Evolutionary conservation across 2,113 vertebrate genomes (phyloP).

Genomic region (Gambusia holbrooki): DNA sequence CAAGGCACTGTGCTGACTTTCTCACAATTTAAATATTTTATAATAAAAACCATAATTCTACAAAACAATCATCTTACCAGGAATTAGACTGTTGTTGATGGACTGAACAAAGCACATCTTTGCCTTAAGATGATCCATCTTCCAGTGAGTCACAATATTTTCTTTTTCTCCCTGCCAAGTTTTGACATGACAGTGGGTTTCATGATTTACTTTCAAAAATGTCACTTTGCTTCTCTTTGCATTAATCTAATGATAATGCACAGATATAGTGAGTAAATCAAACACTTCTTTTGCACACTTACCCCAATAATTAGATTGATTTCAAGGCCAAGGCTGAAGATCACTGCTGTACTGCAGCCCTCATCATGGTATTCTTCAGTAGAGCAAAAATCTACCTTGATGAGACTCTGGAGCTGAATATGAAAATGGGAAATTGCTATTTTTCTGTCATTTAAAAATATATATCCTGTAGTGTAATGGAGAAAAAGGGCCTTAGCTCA

Average conservation of each 20-base stretch:
- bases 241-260: background rate
- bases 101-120: conserved; percentile 76
- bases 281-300: conserved; percentile 37
- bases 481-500: conserved; percentile 45
- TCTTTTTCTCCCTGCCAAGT: conserved; percentile 82
- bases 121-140: conserved; percentile 70
- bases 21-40: background rate
- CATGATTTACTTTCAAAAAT: background rate
- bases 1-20: background rate
- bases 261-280: background rate
- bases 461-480: background rate
- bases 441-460: background rate
- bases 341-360: conserved; percentile 82
- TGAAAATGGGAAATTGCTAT: conserved; percentile 15
- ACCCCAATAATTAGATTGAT: conserved; percentile 88
- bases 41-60: background rate
- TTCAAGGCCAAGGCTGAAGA: conserved; percentile 75
- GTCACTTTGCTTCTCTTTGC: conserved; percentile 1
- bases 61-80: conserved; percentile 78
- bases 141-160: conserved; percentile 86
- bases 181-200: background rate
- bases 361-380: conserved; percentile 82
- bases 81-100: conserved; percentile 82
- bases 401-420: conserved; percentile 87
- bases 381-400: conserved; percentile 86